phyloP scores from a whole-genome alignment of 37 sponge, comb jelly and placozoan species.

The Bolinopsis microptera region DNA sequence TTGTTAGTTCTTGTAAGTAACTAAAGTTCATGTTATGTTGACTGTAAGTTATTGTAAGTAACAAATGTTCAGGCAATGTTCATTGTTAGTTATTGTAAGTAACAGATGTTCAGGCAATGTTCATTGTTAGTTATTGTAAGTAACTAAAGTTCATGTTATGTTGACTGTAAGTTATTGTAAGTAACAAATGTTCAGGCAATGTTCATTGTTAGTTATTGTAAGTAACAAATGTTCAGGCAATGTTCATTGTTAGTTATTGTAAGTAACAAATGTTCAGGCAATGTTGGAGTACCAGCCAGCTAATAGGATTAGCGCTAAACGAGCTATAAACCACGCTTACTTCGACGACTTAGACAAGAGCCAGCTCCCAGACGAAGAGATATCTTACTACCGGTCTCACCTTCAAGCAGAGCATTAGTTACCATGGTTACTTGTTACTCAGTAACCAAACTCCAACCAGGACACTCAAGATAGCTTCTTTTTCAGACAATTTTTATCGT shows the following conservation, averaged over 20 bases:
- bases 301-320: conserved; percentile 80
- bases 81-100: too few relatives aligned
- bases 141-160: conserved; percentile 75
- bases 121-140: too few relatives aligned
- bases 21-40: conserved; percentile 79
- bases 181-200: conserved; percentile 74
- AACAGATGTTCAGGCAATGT: conserved; percentile 77
- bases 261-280: conserved; percentile 69
- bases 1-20: neutral
- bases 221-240: conserved; percentile 71
- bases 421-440: neutral
- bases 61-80: conserved; percentile 82
- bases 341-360: conserved; percentile 90
- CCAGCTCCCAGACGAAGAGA: conserved; percentile 73
- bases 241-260: too few relatives aligned
- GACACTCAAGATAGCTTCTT: neutral
- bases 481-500: neutral
- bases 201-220: too few relatives aligned
- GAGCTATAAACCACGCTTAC: conserved; percentile 86
- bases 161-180: too few relatives aligned
- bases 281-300: conserved; percentile 94
- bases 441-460: neutral
- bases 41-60: too few relatives aligned
- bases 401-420: conserved; percentile 28
- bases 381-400: conserved; percentile 47